Evolutionary conservation across 2,888 invertebrate genomes (phyloP).

Genomic region (Tipula helvola): DNA sequence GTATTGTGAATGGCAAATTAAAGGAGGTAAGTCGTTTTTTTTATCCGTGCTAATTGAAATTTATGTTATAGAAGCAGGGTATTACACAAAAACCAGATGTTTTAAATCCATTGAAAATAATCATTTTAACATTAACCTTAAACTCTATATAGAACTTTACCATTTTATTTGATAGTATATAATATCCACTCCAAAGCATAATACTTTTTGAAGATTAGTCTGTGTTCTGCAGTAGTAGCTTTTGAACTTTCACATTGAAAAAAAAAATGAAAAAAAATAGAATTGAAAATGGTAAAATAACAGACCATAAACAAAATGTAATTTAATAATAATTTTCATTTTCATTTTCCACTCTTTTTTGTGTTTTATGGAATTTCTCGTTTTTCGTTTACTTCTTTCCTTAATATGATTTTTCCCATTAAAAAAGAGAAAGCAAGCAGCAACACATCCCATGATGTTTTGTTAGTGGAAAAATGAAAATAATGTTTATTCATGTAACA

Average conservation of each 20-base stretch:
- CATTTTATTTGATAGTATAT: background rate
- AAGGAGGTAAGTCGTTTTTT: conserved; percentile 29
- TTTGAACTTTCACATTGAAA: background rate
- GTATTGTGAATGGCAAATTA: conserved; percentile 59
- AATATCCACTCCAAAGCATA: background rate
- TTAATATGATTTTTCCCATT: background rate
- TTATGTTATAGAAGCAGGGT: background rate
- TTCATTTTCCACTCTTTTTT: background rate
- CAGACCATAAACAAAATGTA: background rate
- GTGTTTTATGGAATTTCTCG: background rate
- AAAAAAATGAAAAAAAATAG: background rate
- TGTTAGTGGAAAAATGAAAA: background rate
- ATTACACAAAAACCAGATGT: background rate
- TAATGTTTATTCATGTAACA: background rate
- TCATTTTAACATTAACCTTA: background rate
- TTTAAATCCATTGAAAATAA: background rate
- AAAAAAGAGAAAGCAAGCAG: background rate
- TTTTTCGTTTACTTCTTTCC: background rate
- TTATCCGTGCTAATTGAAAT: background rate
- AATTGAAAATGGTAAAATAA: background rate
- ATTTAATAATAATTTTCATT: background rate
- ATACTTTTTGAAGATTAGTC: background rate
- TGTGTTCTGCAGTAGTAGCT: background rate
- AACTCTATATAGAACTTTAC: background rate
- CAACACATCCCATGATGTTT: background rate